Evolutionary conservation across 35 echinoderm and acorn worm genomes (phyloP), one percentile per base, ranked within the genome.

Genomic region (Anneissia japonica): DNA sequence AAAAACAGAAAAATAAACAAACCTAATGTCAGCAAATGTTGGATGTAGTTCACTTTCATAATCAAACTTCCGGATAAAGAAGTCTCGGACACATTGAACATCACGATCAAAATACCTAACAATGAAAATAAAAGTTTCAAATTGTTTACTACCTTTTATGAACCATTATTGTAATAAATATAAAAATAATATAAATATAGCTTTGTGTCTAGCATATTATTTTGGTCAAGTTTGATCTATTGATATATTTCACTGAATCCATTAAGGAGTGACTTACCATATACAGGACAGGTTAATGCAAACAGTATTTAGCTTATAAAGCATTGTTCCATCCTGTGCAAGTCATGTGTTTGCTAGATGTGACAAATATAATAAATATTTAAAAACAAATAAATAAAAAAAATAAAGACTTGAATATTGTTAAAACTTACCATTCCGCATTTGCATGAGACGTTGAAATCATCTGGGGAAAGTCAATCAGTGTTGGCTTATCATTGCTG

Each of bases 381-480:
- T n/a, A n/a, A n/a, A n/a, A n/a, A n/a, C n/a, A n/a, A n/a, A n/a
- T n/a, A n/a, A n/a, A n/a, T n/a, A n/a, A n/a, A n/a, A n/a, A n/a
- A n/a, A n/a, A n/a, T n/a, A n/a, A n/a, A n/a, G n/a, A n/a, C n/a
- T n/a, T n/a, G n/a, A n/a, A n/a, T n/a, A n/a, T n/a, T n/a, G n/a
- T n/a, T 26, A 6, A 86, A 30, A 41, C 86, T 91, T 88, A 97
- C 95, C 92, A 93, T 84, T 97, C 88, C 72, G 95, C 95, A 91
- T 93, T 97, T 39, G 34, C 11, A 79, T 97, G 95, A 33, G 95
- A 97, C n/a, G 92, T 93, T 28, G 95, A 97, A 55, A 97, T 77
- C 95, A 97, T 97, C 86, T 97, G 95, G 0, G 95, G 95, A 72
- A 97, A 97, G 86, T 97, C 95, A 75, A 97, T 97, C 75, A 97